These are phyloP conservation scores for Dendroctonus ponderosae DNA, from an alignment of 1,140 invertebrate species.

Conservation along the genomic window DNA sequence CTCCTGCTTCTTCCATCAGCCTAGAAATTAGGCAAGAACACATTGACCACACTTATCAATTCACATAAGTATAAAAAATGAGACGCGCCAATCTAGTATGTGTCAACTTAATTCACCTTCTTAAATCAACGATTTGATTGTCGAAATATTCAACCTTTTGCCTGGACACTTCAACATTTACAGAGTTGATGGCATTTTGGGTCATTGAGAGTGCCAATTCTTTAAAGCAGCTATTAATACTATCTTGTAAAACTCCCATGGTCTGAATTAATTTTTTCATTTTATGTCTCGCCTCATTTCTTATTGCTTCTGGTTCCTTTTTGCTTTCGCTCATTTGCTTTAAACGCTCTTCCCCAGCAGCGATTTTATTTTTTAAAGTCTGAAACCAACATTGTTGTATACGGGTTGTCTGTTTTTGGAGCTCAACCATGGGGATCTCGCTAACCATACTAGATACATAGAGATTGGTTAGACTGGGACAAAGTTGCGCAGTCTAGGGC, in stretches of 20 bases:
- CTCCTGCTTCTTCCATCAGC: constrained; percentile 44
- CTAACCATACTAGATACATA: no score
- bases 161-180: constrained; percentile 22
- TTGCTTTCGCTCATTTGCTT: constrained; percentile 24
- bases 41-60: constrained; percentile 14
- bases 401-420: no score
- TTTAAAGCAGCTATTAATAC: constrained; percentile 19
- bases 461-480: no score
- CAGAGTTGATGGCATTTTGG: constrained; percentile 10
- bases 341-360: constrained; percentile 4
- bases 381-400: constrained; percentile 11
- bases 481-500: no score
- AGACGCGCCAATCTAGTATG: neutral
- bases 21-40: constrained; percentile 41
- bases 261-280: constrained; percentile 22
- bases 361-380: constrained; percentile 18
- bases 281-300: constrained; percentile 15
- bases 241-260: constrained; percentile 18
- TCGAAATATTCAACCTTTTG: constrained; percentile 21
- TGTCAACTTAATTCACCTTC: neutral
- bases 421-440: no score
- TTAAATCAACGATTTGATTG: constrained; percentile 8
- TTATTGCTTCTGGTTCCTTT: constrained; percentile 26
- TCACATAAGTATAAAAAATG: no score
- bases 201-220: constrained; percentile 18